These are phyloP conservation scores for Myripristis murdjan DNA, from an alignment of 2,797 vertebrate genomes.

Conservation along the genomic window DNA sequence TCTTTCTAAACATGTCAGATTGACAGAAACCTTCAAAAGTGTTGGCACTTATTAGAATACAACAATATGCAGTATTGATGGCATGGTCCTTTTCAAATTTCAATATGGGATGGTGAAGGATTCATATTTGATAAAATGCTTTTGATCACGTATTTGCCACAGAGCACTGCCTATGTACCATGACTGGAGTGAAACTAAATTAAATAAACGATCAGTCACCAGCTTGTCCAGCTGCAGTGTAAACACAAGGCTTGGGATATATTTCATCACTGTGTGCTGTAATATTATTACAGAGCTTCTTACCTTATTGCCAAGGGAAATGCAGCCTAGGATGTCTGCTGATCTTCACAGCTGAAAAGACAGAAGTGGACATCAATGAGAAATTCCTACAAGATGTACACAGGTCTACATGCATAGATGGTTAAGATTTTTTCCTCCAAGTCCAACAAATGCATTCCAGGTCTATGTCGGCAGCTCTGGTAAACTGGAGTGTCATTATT, in stretches of 20 bases:
- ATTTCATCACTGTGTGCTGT: not conserved
- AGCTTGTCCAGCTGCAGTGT: not conserved
- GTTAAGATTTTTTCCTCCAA: not conserved
- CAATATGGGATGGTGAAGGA: too few relatives aligned
- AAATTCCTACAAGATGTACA: not conserved
- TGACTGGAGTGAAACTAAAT: not conserved
- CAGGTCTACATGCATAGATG: not conserved
- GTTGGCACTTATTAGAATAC: too few relatives aligned
- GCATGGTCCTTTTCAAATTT: too few relatives aligned
- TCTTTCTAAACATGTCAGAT: too few relatives aligned
- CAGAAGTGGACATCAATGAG: conserved; percentile 42
- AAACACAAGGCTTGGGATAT: not conserved
- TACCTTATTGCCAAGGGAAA: conserved; percentile 76
- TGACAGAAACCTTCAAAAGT: too few relatives aligned
- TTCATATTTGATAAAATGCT: too few relatives aligned
- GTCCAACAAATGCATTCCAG: too few relatives aligned
- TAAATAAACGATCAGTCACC: not conserved
- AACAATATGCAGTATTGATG: too few relatives aligned
- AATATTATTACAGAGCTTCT: conserved; percentile 27
- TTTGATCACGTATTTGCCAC: too few relatives aligned
- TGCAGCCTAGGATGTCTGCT: conserved; percentile 65
- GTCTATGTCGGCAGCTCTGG: too few relatives aligned
- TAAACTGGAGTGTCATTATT: not conserved
- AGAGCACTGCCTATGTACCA: not conserved
- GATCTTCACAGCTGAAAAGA: conserved; percentile 79